Conservation (phyloP, 1,140 invertebrate genomes). For the Portunus trituberculatus region DNA sequence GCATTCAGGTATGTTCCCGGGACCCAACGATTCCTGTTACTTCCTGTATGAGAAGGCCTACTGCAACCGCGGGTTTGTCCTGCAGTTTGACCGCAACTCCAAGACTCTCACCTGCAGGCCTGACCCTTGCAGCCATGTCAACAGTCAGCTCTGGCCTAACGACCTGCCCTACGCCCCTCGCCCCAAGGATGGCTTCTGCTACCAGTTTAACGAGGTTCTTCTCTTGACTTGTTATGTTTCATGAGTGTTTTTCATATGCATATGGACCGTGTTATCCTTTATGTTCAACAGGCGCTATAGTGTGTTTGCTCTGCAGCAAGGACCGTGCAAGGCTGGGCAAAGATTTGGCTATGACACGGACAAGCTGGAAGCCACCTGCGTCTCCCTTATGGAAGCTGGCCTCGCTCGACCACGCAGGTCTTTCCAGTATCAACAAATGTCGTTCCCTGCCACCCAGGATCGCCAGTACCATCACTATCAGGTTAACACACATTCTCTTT, state of each 20-base stretch:
- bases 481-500: slow-evolving; percentile 18
- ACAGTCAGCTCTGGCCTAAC: slow-evolving; percentile 66
- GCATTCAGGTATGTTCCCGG: slow-evolving; percentile 71
- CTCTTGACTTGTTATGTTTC: background rate
- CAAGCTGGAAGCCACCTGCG: slow-evolving; percentile 67
- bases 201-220: slow-evolving; percentile 76
- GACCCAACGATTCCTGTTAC: slow-evolving; percentile 71
- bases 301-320: slow-evolving; percentile 44
- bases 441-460: slow-evolving; percentile 68
- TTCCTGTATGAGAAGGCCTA: slow-evolving; percentile 73
- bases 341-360: slow-evolving; percentile 71
- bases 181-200: slow-evolving; percentile 70
- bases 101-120: slow-evolving; percentile 70
- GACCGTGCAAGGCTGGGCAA: slow-evolving; percentile 59
- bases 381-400: slow-evolving; percentile 73
- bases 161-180: slow-evolving; percentile 74
- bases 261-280: background rate
- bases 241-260: background rate
- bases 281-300: background rate
- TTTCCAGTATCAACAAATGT: slow-evolving; percentile 75
- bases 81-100: slow-evolving; percentile 72
- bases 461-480: slow-evolving; percentile 70
- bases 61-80: slow-evolving; percentile 67
- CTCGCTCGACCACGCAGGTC: slow-evolving; percentile 64
- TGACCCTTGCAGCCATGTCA: slow-evolving; percentile 71